phyloP scores from a whole-genome alignment of 2,797 vertebrate species.

The Luscinia luscinia region DNA sequence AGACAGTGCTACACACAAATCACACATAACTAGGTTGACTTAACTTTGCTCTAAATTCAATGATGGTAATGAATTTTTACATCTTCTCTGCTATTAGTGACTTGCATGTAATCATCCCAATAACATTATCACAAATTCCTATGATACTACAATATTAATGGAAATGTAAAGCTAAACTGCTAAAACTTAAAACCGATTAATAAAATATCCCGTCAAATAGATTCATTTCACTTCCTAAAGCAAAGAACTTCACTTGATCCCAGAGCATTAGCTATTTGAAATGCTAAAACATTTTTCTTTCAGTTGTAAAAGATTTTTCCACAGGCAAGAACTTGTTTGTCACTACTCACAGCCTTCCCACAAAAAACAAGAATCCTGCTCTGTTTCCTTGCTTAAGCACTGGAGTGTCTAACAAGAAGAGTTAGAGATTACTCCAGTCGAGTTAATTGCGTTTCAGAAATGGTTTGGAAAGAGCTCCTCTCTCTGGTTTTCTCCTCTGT shows the following conservation, averaged over 20 bases:
- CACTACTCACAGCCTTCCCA: slow-evolving; percentile 9
- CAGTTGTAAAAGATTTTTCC: slow-evolving; percentile 32
- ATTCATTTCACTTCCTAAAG: slow-evolving; percentile 64
- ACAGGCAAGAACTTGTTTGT: slow-evolving; percentile 52
- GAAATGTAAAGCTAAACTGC: slow-evolving; percentile 59
- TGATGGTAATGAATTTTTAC: slow-evolving; percentile 62
- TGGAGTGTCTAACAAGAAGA: neutral
- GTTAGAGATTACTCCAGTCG: neutral
- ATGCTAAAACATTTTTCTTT: slow-evolving; percentile 58
- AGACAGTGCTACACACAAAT: neutral
- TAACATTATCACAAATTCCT: slow-evolving; percentile 46
- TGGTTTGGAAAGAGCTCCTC: neutral
- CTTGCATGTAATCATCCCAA: slow-evolving; percentile 44
- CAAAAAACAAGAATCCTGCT: neutral
- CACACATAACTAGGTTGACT: slow-evolving; percentile 25
- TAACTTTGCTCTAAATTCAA: slow-evolving; percentile 28
- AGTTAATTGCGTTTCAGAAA: neutral
- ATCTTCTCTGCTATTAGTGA: slow-evolving; percentile 35
- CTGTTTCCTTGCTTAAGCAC: neutral
- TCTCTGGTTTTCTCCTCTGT: slow-evolving; percentile 5
- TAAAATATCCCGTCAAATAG: slow-evolving; percentile 49
- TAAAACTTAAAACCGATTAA: slow-evolving; percentile 63
- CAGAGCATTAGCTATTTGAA: slow-evolving; percentile 59
- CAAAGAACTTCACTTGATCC: slow-evolving; percentile 51
- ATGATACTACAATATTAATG: slow-evolving; percentile 37